Percentiles rank a stretch among this genome's conserved stretches.
Conservation (phyloP, 2,797 vertebrate genomes). For the Pteronotus mesoamericanus region DNA sequence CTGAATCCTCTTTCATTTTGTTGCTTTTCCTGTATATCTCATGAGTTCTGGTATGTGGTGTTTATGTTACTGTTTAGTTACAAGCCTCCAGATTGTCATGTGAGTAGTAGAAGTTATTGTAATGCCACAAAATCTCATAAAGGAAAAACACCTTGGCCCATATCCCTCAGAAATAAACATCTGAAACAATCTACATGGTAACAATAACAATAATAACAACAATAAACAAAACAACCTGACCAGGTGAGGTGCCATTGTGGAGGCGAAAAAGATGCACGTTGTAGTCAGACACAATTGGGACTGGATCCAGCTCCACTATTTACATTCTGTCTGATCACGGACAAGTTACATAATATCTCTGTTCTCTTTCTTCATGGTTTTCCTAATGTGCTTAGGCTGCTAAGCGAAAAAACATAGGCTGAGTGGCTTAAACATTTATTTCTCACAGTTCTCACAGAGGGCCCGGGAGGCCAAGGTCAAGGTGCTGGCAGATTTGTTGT, state of each 20-base stretch:
- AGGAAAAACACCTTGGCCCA: neutral
- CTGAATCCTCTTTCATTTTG: neutral
- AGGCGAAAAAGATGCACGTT: neutral
- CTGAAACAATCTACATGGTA: neutral
- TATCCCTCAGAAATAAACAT: neutral
- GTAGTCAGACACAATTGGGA: neutral
- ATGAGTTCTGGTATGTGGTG: neutral
- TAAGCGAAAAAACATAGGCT: no score
- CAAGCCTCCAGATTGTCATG: neutral
- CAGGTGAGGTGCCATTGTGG: neutral
- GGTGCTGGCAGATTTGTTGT: no score
- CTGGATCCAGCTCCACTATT: neutral
- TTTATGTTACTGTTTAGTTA: neutral
- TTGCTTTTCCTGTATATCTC: neutral
- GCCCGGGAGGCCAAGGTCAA: no score
- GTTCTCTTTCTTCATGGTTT: no score
- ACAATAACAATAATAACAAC: neutral
- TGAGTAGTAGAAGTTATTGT: neutral
- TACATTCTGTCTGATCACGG: neutral
- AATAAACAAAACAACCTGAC: neutral
- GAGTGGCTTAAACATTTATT: no score
- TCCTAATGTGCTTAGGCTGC: no score
- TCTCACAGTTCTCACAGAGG: no score
- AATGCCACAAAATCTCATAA: neutral
- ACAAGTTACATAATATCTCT: neutral